These are phyloP conservation scores for Aphrocallistes beatrix DNA, from an alignment of 37 sponge, comb jelly and placozoan species.

Conservation along the genomic window DNA sequence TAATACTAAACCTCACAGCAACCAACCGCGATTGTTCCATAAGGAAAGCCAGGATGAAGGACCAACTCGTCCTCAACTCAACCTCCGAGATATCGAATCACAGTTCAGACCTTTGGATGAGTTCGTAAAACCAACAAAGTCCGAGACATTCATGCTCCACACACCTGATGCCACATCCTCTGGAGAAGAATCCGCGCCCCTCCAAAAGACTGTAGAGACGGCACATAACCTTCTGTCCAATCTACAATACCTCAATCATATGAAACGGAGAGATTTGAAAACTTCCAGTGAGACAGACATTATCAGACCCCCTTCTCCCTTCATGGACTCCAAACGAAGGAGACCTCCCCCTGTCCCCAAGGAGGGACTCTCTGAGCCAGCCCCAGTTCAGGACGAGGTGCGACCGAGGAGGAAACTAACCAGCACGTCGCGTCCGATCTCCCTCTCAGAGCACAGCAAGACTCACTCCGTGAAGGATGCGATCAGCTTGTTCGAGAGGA, in stretches of 20 bases:
- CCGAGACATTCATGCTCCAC: too few relatives aligned
- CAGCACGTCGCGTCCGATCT: neutral
- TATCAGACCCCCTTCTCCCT: neutral
- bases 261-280: neutral
- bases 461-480: neutral
- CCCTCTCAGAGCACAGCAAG: neutral
- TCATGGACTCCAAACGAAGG: neutral
- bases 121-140: too few relatives aligned
- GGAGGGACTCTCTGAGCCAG: neutral
- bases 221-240: too few relatives aligned
- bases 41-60: neutral
- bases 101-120: neutral
- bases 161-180: too few relatives aligned
- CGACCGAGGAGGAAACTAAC: neutral
- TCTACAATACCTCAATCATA: too few relatives aligned
- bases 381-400: neutral
- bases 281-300: neutral
- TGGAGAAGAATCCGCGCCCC: too few relatives aligned
- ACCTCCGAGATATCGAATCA: neutral
- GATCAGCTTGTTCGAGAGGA: neutral
- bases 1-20: neutral
- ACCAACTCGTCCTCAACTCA: neutral
- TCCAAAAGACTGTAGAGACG: too few relatives aligned
- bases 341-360: neutral
- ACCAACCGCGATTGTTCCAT: neutral